These are phyloP conservation scores for Megaceryle torquata DNA, from an alignment of 2,113 vertebrate species.

Conservation along the genomic window DNA sequence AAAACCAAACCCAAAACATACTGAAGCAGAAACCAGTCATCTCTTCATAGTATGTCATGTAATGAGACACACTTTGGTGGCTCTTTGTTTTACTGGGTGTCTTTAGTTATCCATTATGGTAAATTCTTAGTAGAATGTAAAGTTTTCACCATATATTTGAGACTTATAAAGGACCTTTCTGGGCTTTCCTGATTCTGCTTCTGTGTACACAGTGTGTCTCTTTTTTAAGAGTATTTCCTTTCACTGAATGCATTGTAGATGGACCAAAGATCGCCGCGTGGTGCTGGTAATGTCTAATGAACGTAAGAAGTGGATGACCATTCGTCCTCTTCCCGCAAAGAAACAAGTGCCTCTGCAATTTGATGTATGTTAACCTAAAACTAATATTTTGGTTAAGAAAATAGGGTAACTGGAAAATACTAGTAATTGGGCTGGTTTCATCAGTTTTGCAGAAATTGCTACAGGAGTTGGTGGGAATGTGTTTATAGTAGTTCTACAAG, in stretches of 20 bases:
- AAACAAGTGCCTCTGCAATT: conserved; percentile 97
- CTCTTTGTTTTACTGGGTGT: too few relatives aligned
- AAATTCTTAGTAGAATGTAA: background rate
- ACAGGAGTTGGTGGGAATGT: background rate
- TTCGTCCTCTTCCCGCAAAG: conserved; percentile 92
- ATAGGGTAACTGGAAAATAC: background rate
- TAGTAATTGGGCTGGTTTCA: background rate
- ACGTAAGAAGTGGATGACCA: conserved; percentile 93
- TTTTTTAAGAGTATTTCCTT: background rate
- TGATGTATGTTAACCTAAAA: conserved; percentile 84
- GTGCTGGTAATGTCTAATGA: conserved; percentile 92
- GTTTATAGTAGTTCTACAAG: background rate
- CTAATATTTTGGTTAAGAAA: background rate
- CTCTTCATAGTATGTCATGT: background rate
- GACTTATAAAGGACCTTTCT: background rate
- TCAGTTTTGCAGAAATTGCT: background rate
- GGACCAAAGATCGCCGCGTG: conserved; percentile 92
- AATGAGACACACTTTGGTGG: background rate
- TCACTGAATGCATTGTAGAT: conserved; percentile 74
- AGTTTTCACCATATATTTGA: background rate
- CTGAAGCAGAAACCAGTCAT: background rate
- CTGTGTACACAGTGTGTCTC: background rate
- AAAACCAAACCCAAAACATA: background rate
- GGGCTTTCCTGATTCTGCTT: background rate
- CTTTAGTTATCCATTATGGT: background rate